Evolutionary conservation across 2,888 invertebrate genomes (phyloP), one percentile per base, ranked within the genome.

Genomic region (Oligia fasciuncula): DNA sequence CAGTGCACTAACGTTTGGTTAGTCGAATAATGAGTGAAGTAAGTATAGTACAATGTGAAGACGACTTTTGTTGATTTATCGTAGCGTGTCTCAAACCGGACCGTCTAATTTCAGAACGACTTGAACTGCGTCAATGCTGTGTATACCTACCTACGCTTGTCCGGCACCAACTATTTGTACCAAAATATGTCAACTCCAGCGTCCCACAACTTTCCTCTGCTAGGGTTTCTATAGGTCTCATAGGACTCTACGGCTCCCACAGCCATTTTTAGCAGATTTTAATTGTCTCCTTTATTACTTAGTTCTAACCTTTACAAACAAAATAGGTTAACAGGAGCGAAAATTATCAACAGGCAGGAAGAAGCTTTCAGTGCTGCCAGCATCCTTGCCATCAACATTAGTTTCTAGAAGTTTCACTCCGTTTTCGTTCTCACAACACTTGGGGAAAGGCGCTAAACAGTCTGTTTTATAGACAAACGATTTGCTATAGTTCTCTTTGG

Each of bases 341-440:
- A 91, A 93, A 68, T 86, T 91, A 60, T 94, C 95, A 4, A 92
- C 81, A 13, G 94, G 94, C 79, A 96, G 85, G 77, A 93, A 93
- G 81, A 95, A 94, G 83, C 94, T 95, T 54, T 95, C 96, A 2
- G 94, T 95, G 73, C 95, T 95, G 79, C 94, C 93, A 14, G 75
- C 87, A 40, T 94, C 94, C 75, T 94, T 93, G 46, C 89, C 87
- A 23, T 93, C 93, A 11, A 94, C 76, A 77, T 91, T 92, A 0
- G 87, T 81, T 66, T 90, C 89, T 29, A 84, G 72, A 73, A 85
- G 92, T 79, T 91, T 92, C 6, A 91, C 88, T 2, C 94, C 94
- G 73, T 93, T 95, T 66, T 95, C 96, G 62, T 91, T 92, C 72
- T 96, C 96, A 83, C 96, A 96, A 88, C 96, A 96, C 88, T 94